A percentile compares a stretch with the other conserved stretches of the same genome.
Evolutionary conservation across 2,888 invertebrate species (phyloP).

Genomic region (Lutraria lutraria): DNA sequence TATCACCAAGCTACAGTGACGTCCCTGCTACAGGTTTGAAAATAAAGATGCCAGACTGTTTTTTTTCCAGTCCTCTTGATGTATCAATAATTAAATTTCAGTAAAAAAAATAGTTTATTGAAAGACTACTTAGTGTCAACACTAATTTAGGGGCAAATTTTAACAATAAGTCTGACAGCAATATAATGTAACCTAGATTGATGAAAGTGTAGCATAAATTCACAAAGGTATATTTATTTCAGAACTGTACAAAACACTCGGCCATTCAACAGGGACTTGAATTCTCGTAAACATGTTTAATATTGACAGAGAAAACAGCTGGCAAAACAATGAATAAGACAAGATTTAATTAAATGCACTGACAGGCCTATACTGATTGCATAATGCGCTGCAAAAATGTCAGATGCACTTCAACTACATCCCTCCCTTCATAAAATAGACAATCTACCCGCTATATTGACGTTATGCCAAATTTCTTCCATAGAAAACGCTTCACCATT

Average conservation of each 20-base stretch:
- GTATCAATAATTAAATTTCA: not conserved
- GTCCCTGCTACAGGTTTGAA: too few relatives aligned
- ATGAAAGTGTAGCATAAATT: not conserved
- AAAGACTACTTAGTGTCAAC: not conserved
- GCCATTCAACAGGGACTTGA: not conserved
- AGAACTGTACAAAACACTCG: too few relatives aligned
- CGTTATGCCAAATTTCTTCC: constrained; percentile 12
- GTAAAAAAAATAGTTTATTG: not conserved
- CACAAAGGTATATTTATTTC: not conserved
- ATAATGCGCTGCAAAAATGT: not conserved
- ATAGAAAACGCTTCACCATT: constrained; percentile 20
- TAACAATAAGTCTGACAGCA: not conserved
- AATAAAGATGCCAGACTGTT: too few relatives aligned
- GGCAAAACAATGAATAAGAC: not conserved
- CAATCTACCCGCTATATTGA: not conserved
- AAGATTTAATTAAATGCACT: constrained; percentile 22
- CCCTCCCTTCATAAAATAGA: constrained; percentile 22
- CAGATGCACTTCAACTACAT: not conserved
- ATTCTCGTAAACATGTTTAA: not conserved
- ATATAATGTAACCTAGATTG: not conserved
- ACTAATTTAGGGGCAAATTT: not conserved
- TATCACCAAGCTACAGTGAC: too few relatives aligned
- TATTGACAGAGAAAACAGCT: constrained; percentile 19
- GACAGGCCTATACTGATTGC: not conserved
- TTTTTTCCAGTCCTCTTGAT: not conserved